These are phyloP conservation scores for Pangasius larnaudii DNA, from an alignment of 2,797 vertebrate species.

Conservation along the genomic window DNA sequence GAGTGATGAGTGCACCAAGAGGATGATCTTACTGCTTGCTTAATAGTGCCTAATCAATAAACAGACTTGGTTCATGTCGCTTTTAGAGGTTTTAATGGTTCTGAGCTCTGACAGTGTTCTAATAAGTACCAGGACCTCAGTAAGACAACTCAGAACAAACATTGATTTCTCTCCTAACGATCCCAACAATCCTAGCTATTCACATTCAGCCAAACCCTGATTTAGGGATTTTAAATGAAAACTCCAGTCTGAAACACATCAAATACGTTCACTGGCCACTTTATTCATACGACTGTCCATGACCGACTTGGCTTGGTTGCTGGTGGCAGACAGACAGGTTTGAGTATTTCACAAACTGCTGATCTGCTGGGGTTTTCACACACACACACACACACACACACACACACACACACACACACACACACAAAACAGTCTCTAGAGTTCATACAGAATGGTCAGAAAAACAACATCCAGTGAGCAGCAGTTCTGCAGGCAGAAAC, in stretches of 20 bases:
- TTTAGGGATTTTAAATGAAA: neutral
- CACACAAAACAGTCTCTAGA: neutral
- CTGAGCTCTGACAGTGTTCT: neutral
- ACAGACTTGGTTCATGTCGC: constrained; percentile 4
- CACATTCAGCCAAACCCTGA: neutral
- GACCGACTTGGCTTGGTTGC: neutral
- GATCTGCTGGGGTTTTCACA: neutral
- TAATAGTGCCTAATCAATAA: constrained; percentile 18
- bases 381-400: neutral
- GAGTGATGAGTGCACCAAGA: neutral
- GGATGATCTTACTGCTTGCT: neutral
- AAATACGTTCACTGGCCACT: neutral
- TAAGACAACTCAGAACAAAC: neutral
- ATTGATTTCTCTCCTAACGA: neutral
- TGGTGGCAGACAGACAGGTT: neutral
- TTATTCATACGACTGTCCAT: neutral
- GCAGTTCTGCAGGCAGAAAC: neutral
- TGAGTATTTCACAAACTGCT: neutral
- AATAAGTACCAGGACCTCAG: neutral
- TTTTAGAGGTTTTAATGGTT: constrained; percentile 15
- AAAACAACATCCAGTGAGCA: neutral
- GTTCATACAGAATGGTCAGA: neutral
- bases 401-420: neutral
- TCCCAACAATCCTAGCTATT: neutral
- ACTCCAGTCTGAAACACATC: neutral